These are phyloP conservation scores for Myripristis murdjan DNA, from an alignment of 2,797 vertebrate species.

Conservation along the genomic window DNA sequence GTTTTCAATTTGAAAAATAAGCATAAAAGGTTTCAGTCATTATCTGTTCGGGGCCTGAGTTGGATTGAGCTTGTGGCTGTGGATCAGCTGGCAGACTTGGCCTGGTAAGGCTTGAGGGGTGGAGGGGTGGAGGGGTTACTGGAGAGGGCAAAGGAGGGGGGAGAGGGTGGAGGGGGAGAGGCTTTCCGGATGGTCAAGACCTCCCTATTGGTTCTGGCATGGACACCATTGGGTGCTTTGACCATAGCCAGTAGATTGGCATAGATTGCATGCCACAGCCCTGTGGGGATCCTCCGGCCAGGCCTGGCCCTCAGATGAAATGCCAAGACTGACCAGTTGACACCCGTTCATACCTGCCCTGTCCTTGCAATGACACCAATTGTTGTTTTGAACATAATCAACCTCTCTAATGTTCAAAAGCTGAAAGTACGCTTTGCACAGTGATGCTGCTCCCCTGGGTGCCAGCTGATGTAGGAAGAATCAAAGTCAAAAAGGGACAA, in stretches of 20 bases:
- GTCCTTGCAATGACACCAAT: conserved; percentile 32
- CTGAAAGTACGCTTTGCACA: too few species aligned
- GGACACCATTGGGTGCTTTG: conserved; percentile 64
- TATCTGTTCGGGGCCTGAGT: conserved; percentile 74
- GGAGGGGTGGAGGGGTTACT: conserved; percentile 40
- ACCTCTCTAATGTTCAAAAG: conserved; percentile 15
- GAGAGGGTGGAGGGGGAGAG: background rate
- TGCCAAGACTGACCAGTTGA: conserved; percentile 62
- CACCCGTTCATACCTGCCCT: conserved; percentile 44
- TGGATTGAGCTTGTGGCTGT: conserved; percentile 70
- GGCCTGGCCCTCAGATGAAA: conserved; percentile 71
- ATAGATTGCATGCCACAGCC: conserved; percentile 62
- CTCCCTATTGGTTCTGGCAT: conserved; percentile 68
- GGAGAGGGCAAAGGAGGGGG: conserved; percentile 52
- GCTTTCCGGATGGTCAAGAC: conserved; percentile 70
- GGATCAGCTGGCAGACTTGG: conserved; percentile 68
- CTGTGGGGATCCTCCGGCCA: conserved; percentile 65
- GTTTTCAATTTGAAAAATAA: conserved; percentile 81
- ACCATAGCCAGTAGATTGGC: conserved; percentile 58
- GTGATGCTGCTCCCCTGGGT: too few species aligned
- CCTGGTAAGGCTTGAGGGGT: conserved; percentile 49
- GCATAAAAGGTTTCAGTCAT: conserved; percentile 81
- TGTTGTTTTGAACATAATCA: conserved; percentile 19
- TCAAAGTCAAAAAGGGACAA: too few species aligned
- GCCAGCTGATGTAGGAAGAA: too few species aligned